Evolutionary conservation across 2,888 invertebrate species (phyloP), one percentile per base, ranked within the genome.

Genomic region (Nomada fucata): DNA sequence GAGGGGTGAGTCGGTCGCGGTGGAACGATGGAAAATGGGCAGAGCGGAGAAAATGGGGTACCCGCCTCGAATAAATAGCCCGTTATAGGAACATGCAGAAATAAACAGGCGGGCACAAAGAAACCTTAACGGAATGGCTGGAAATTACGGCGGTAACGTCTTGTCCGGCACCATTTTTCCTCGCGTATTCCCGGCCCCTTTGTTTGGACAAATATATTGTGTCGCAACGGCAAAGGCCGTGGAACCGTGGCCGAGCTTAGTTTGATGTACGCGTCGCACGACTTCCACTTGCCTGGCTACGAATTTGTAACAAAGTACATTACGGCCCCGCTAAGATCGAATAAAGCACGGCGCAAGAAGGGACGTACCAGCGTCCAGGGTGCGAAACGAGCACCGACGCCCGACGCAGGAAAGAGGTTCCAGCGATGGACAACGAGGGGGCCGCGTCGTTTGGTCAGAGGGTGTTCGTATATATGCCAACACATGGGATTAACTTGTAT

Each of bases 401-500:
- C 5, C 1, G 47, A 55, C 20, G 44, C 20, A n/a, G 42, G 44
- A 44, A 52, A 55, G 47, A 55, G 53, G 53, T 15, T 47, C 23
- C 15, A 23, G 59, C 68, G 68, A 52, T 20, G 69, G 82, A 67
- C 80, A 60, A 70, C 52, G 71, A 42, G 73, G 65, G 72, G 79
- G 69, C 63, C 67, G 67, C 74, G 55, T 81, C 79, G 73, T 82
- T 75, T 70, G 82, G 80, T 76, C 76, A 64, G 81, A 87, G 88
- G 83, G 86, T 88, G 86, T 86, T 88, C 87, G 85, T 84, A 83
- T 86, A 86, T 72, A 85, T 84, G 81, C 82, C 86, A 86, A 86
- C 88, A 90, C 86, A 88, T 91, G 88, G 91, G 92, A 92, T 92
- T 92, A 92, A 92, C 92, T 92, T 92, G 92, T 92, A 92, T 88